Conservation (phyloP, 2,113 vertebrate species). For the Lipophrys pholis region DNA sequence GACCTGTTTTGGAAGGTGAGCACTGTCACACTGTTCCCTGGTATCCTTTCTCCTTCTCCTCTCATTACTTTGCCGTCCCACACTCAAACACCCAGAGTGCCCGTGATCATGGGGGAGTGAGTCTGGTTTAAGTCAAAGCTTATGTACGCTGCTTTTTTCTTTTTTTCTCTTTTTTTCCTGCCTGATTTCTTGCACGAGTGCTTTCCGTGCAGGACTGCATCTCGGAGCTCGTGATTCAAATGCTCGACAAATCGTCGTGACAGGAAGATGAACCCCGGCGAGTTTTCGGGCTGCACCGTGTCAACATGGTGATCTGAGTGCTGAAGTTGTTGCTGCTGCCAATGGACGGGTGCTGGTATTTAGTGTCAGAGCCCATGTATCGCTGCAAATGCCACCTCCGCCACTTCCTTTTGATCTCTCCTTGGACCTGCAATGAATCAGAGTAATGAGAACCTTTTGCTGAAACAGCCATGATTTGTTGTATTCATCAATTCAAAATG, state of each 20-base stretch:
- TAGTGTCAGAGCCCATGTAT: constrained; percentile 95
- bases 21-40: background rate
- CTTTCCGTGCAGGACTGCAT: background rate
- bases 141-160: no score
- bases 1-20: constrained; percentile 5
- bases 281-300: constrained; percentile 96
- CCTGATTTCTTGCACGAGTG: constrained; percentile 19
- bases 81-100: background rate
- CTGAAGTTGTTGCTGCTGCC: constrained; percentile 96
- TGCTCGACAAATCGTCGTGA: constrained; percentile 77
- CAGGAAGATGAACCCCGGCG: constrained; percentile 75
- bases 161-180: no score
- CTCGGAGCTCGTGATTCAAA: constrained; percentile 47
- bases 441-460: background rate
- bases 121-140: no score
- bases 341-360: constrained; percentile 96
- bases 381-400: constrained; percentile 98
- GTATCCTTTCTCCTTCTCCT: background rate
- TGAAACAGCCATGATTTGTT: background rate
- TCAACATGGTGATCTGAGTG: constrained; percentile 98
- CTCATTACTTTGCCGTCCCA: background rate
- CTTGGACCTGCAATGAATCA: constrained; percentile 88
- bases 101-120: background rate
- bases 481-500: no score
- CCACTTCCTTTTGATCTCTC: constrained; percentile 98